Evolutionary conservation across 2,113 vertebrate genomes (phyloP).

Genomic region (Capreolus pygargus): DNA sequence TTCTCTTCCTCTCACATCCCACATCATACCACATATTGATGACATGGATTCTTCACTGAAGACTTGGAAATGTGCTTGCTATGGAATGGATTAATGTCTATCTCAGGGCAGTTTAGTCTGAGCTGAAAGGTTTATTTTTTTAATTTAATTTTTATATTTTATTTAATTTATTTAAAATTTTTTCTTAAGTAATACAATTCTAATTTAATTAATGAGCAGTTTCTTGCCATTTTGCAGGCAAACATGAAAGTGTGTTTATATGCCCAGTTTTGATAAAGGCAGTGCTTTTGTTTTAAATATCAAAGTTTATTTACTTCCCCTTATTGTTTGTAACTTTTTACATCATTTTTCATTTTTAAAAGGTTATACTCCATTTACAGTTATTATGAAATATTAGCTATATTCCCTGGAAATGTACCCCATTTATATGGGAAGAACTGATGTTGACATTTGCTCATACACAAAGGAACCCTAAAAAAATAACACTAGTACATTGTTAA

Average conservation of each 20-base stretch:
- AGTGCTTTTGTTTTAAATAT: neutral
- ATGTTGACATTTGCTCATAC: neutral
- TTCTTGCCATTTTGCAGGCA: neutral
- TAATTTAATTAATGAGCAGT: neutral
- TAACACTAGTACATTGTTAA: neutral
- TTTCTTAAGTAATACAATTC: neutral
- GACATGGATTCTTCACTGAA: neutral
- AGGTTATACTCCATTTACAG: neutral
- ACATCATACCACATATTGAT: neutral
- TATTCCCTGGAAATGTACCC: neutral
- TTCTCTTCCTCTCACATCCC: neutral
- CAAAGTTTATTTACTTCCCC: neutral
- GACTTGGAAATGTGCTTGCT: neutral
- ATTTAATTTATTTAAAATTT: neutral
- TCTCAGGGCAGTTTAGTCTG: neutral
- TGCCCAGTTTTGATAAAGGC: neutral
- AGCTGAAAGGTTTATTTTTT: neutral
- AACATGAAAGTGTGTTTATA: neutral
- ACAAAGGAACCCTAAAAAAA: neutral
- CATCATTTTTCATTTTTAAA: neutral
- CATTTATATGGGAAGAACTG: neutral
- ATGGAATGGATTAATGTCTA: neutral
- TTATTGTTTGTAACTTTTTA: neutral
- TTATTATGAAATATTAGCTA: neutral
- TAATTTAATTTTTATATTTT: neutral